phyloP scores from a whole-genome alignment of 2,797 vertebrate species.

The Enteromius viviparus region DNA sequence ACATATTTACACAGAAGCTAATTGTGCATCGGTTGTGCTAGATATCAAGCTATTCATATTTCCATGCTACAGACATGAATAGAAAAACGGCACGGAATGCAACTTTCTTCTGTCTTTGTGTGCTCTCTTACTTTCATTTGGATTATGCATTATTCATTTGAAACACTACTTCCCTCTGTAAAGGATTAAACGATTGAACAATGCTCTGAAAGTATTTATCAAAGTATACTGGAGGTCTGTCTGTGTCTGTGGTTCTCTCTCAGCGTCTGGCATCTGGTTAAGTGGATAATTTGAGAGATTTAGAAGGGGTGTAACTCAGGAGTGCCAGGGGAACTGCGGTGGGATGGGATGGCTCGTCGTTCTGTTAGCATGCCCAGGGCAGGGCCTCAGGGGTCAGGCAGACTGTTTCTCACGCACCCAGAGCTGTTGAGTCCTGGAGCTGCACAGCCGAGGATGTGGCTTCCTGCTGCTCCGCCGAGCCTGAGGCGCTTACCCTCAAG shows the following conservation, averaged over 20 bases:
- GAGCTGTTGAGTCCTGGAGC: constrained; percentile 10
- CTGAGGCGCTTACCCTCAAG: constrained; percentile 35
- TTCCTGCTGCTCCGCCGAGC: constrained; percentile 25
- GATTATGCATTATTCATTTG: constrained; percentile 64
- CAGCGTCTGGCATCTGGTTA: constrained; percentile 11
- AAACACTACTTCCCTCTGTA: constrained; percentile 73
- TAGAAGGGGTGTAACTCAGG: background rate
- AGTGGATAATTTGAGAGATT: constrained; percentile 12
- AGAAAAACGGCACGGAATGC: background rate
- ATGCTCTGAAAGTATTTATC: constrained; percentile 76
- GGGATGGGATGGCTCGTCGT: constrained; percentile 13
- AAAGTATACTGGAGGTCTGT: constrained; percentile 69
- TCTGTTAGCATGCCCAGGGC: constrained; percentile 43
- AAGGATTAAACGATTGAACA: constrained; percentile 86
- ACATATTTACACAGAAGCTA: background rate
- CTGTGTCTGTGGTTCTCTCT: constrained; percentile 61
- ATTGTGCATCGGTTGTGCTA: background rate
- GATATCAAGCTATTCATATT: background rate
- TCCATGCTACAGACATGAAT: background rate
- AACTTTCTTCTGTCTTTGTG: background rate
- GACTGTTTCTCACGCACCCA: constrained; percentile 26
- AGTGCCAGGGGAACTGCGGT: constrained; percentile 47
- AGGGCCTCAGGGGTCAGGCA: constrained; percentile 23
- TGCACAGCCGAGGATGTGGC: constrained; percentile 19
- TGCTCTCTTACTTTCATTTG: constrained; percentile 1